Evolutionary conservation across 2,113 vertebrate species (phyloP).

Genomic region (Alligator mississippiensis): DNA sequence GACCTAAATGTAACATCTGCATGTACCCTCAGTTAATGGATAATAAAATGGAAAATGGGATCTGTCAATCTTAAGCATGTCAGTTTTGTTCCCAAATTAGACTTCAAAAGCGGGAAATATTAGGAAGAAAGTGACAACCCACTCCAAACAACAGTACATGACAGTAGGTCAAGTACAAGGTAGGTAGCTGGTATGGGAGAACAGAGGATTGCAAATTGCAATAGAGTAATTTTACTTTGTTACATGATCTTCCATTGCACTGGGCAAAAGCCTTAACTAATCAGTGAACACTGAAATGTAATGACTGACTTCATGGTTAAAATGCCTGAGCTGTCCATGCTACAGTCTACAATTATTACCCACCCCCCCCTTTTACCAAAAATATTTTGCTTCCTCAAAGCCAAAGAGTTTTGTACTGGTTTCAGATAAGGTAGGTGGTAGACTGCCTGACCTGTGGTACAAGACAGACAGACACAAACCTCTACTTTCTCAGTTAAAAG

Average conservation of each 20-base stretch:
- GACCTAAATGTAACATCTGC: too few species aligned
- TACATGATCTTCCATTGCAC: neutral
- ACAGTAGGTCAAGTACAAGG: neutral
- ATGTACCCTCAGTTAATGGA: neutral
- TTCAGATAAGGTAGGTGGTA: neutral
- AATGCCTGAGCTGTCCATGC: neutral
- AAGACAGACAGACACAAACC: neutral
- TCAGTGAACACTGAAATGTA: neutral
- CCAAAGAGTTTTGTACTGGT: neutral
- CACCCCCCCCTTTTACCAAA: neutral
- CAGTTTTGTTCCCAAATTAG: neutral
- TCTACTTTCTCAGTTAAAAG: neutral
- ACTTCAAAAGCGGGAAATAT: neutral
- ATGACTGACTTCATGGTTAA: fast-evolving
- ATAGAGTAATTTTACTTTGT: neutral
- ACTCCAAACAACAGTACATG: fast-evolving
- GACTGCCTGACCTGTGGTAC: neutral
- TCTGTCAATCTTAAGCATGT: neutral
- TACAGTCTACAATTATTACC: neutral
- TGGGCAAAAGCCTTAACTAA: neutral
- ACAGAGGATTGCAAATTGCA: neutral
- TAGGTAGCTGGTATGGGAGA: neutral
- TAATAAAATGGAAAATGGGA: neutral
- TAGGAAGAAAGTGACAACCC: neutral
- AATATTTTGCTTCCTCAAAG: neutral